These are phyloP conservation scores for Allygus modestus DNA, from an alignment of 2,888 invertebrate genomes.

Conservation along the genomic window DNA sequence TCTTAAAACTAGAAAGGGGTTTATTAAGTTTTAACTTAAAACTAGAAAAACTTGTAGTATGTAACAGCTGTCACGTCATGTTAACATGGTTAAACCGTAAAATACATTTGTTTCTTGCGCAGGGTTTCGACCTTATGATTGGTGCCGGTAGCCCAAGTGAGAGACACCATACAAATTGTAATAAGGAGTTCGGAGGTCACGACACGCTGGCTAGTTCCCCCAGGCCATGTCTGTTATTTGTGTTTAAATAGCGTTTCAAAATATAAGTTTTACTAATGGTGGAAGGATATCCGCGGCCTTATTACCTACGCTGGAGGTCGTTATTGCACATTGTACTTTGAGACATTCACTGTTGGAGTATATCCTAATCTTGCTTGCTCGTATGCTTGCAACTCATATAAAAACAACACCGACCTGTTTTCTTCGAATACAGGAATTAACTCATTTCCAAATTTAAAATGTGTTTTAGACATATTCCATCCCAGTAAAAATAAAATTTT, in stretches of 20 bases:
- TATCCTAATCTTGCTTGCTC: no score
- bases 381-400: no score
- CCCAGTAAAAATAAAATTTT: no score
- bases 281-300: not conserved
- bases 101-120: conserved; percentile 14
- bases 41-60: not conserved
- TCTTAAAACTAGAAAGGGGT: no score
- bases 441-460: no score
- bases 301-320: not conserved
- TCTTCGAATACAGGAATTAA: no score
- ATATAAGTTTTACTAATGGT: not conserved
- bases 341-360: no score
- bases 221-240: not conserved
- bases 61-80: not conserved
- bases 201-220: not conserved
- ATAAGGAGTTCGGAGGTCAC: not conserved
- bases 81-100: not conserved
- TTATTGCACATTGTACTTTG: no score
- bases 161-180: conserved; percentile 5
- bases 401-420: no score
- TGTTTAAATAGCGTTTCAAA: not conserved
- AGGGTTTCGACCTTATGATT: not conserved
- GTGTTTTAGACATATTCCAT: no score
- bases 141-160: not conserved
- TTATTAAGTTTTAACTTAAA: no score